Conservation (phyloP, 2,113 vertebrate genomes). For the Nycticorax nycticorax region DNA sequence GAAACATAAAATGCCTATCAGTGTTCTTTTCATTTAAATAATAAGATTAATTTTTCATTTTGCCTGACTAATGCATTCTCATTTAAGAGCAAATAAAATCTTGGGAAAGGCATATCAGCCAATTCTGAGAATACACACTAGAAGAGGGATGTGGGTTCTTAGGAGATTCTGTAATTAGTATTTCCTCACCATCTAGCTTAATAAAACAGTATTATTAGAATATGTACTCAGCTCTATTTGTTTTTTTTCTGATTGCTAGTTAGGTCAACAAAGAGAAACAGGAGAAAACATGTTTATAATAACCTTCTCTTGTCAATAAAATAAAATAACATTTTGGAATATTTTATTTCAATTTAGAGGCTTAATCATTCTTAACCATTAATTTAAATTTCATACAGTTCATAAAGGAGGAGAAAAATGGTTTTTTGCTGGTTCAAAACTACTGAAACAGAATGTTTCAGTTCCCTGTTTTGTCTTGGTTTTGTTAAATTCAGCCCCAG, state of each 20-base stretch:
- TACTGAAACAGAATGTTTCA: background rate
- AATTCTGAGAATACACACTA: background rate
- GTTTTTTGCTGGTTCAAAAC: background rate
- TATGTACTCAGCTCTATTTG: background rate
- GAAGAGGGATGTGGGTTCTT: background rate
- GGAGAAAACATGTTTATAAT: background rate
- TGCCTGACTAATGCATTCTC: background rate
- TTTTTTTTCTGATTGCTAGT: background rate
- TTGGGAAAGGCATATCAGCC: background rate
- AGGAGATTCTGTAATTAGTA: background rate
- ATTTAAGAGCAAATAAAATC: background rate
- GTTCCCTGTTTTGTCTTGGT: background rate
- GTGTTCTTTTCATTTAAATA: background rate
- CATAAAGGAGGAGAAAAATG: background rate
- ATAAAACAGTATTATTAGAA: background rate
- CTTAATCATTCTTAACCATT: background rate
- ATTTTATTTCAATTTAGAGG: background rate
- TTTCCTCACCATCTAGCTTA: background rate
- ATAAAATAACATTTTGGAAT: background rate
- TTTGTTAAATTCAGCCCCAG: background rate
- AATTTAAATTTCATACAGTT: background rate
- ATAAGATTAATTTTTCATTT: background rate
- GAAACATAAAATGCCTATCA: background rate
- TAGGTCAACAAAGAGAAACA: background rate
- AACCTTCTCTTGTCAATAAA: background rate